Conservation (phyloP, 2,888 invertebrate genomes). For the Campoletis raptor region DNA sequence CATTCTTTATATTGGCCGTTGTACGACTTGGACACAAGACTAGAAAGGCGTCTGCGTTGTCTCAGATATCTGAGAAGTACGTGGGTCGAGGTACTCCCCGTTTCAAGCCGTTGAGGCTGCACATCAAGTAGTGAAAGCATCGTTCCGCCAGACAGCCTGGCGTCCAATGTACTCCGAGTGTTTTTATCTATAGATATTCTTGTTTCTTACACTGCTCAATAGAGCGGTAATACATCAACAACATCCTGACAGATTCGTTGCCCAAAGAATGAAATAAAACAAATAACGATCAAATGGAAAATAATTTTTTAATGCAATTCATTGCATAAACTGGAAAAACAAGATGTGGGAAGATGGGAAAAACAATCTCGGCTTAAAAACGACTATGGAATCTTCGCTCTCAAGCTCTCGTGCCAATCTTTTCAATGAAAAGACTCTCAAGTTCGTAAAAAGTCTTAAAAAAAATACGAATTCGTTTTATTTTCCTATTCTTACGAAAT, state of each 20-base stretch:
- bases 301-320: background rate
- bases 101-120: slow-evolving; percentile 27
- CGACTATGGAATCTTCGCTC: background rate
- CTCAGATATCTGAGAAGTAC: slow-evolving; percentile 31
- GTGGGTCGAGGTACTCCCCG: slow-evolving; percentile 10
- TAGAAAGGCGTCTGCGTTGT: slow-evolving; percentile 19
- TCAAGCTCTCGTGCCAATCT: background rate
- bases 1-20: slow-evolving; percentile 15
- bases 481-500: background rate
- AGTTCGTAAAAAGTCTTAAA: background rate
- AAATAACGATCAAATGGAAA: background rate
- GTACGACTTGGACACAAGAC: background rate
- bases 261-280: background rate
- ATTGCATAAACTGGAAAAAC: background rate
- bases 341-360: background rate
- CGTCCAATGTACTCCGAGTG: slow-evolving; percentile 59
- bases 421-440: background rate
- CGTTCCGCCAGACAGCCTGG: slow-evolving; percentile 72
- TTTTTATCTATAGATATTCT: background rate
- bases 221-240: slow-evolving; percentile 13
- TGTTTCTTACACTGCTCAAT: slow-evolving; percentile 34
- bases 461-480: background rate
- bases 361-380: background rate
- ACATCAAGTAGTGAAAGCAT: slow-evolving; percentile 68
- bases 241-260: slow-evolving; percentile 1